Percentiles rank a stretch among this genome's conserved stretches.
Evolutionary conservation across 2,113 vertebrate species (phyloP).

Genomic region (Collichthys lucidus): DNA sequence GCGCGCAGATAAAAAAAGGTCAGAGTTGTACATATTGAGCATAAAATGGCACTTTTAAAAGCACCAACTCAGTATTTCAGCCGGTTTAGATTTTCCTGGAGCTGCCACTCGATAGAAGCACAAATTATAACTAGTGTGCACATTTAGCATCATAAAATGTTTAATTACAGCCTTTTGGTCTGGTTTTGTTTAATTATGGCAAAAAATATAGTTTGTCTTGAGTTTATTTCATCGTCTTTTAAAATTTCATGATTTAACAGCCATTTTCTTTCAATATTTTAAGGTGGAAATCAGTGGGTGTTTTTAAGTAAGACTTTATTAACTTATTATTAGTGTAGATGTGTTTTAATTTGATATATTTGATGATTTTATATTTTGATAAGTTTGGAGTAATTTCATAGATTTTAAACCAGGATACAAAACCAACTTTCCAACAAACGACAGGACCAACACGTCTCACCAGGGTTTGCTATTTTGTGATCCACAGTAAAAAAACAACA

Average conservation of each 20-base stretch:
- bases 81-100: slow-evolving; percentile 23
- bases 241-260: neutral
- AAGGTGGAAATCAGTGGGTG: slow-evolving; percentile 23
- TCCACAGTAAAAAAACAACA: neutral
- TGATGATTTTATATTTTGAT: slow-evolving; percentile 57
- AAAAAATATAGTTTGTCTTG: neutral
- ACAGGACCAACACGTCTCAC: slow-evolving; percentile 60
- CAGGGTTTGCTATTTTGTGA: slow-evolving; percentile 39
- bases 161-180: neutral
- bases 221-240: slow-evolving; percentile 2
- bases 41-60: slow-evolving; percentile 56
- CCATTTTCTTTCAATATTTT: neutral
- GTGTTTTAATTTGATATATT: slow-evolving; percentile 52
- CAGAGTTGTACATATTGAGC: slow-evolving; percentile 41
- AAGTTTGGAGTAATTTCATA: slow-evolving; percentile 37
- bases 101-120: slow-evolving; percentile 65
- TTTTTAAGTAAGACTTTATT: slow-evolving; percentile 27
- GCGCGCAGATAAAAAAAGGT: slow-evolving; percentile 40
- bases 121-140: slow-evolving; percentile 57
- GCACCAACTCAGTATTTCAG: slow-evolving; percentile 61
- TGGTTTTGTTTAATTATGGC: slow-evolving; percentile 1
- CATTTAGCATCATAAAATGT: slow-evolving; percentile 4
- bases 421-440: slow-evolving; percentile 29
- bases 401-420: slow-evolving; percentile 53
- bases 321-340: slow-evolving; percentile 25